Percentiles rank a stretch among this genome's conserved stretches.
phyloP scores from a whole-genome alignment of 2,797 vertebrate species.

The Clarias platycephalus region DNA sequence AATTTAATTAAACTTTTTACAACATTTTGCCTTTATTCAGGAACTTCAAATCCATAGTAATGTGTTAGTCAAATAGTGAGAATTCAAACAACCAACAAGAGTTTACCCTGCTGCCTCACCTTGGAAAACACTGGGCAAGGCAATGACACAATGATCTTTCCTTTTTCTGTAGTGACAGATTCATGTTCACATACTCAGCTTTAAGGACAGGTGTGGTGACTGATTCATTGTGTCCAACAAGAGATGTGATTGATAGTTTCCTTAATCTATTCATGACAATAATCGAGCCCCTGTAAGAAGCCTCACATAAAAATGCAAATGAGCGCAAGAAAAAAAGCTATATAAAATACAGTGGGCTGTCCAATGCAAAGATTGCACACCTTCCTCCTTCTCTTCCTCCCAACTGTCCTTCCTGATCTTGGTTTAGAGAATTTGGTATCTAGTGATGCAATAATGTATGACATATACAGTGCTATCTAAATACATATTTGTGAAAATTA shows the following conservation, averaged over 20 bases:
- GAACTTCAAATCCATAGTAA: neutral
- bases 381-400: neutral
- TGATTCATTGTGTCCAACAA: slow-evolving; percentile 69
- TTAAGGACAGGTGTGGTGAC: slow-evolving; percentile 67
- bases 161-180: slow-evolving; percentile 35
- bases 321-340: slow-evolving; percentile 68
- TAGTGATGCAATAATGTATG: neutral
- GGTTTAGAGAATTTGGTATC: neutral
- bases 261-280: slow-evolving; percentile 74
- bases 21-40: neutral
- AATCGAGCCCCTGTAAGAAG: slow-evolving; percentile 74
- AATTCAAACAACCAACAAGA: slow-evolving; percentile 21
- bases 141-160: slow-evolving; percentile 34
- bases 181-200: slow-evolving; percentile 56
- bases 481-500: neutral
- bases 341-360: slow-evolving; percentile 65
- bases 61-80: neutral
- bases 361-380: slow-evolving; percentile 46
- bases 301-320: slow-evolving; percentile 82
- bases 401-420: neutral
- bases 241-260: slow-evolving; percentile 76
- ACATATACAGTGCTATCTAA: neutral
- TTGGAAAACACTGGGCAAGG: slow-evolving; percentile 41
- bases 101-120: slow-evolving; percentile 18
- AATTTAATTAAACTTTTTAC: neutral